Conservation (phyloP, 2,113 vertebrate genomes). For the Chamaea fasciata region DNA sequence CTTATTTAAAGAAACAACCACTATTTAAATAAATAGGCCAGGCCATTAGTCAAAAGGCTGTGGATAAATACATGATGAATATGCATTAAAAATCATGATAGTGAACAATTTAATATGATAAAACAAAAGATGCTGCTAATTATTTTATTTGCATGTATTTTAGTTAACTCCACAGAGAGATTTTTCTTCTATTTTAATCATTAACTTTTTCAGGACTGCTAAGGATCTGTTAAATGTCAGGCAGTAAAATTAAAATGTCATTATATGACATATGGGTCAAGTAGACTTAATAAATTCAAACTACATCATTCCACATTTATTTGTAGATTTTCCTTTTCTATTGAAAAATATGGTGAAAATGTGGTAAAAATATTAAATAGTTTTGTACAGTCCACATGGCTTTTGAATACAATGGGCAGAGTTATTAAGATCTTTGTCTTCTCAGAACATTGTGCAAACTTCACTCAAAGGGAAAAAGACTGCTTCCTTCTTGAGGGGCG, state of each 20-base stretch:
- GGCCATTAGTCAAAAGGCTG: conserved; percentile 12
- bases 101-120: background rate
- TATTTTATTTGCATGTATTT: conserved; percentile 9
- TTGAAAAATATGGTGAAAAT: conserved; percentile 9
- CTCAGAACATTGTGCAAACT: background rate
- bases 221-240: conserved; percentile 73
- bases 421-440: background rate
- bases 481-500: background rate
- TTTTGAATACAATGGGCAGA: background rate
- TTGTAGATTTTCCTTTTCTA: background rate
- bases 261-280: conserved; percentile 58
- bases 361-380: background rate
- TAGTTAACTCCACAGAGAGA: background rate
- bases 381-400: background rate
- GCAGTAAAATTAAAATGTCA: conserved; percentile 73
- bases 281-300: conserved; percentile 60
- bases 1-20: background rate
- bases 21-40: background rate
- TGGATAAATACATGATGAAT: conserved; percentile 12
- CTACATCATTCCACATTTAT: conserved; percentile 31
- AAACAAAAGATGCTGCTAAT: conserved; percentile 10
- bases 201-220: conserved; percentile 46
- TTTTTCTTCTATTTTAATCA: background rate
- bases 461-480: background rate
- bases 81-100: conserved; percentile 29